phyloP scores from a whole-genome alignment of 1,140 invertebrate species.

The Rhagoletis zephyria region DNA sequence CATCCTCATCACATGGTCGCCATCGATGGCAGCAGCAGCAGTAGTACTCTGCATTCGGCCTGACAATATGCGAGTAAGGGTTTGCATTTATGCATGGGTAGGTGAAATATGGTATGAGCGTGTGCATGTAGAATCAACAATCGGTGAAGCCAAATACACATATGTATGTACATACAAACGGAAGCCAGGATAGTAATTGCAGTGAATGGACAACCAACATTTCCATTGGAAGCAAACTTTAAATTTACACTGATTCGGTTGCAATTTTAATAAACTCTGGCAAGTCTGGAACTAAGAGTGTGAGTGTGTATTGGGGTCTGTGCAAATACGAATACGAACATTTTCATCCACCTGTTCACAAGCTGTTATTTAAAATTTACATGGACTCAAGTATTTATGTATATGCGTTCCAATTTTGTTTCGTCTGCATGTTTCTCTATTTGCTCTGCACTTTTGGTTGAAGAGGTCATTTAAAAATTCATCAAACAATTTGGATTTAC shows the following conservation, averaged over 20 bases:
- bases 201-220: neutral
- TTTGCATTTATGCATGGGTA: neutral
- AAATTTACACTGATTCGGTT: neutral
- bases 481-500: too few relatives aligned
- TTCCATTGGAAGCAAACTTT: neutral
- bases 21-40: neutral
- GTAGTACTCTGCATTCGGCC: neutral
- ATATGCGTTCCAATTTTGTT: neutral
- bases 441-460: neutral
- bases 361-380: too few relatives aligned
- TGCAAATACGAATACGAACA: neutral
- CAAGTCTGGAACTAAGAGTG: neutral
- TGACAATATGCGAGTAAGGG: neutral
- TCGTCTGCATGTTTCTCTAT: neutral
- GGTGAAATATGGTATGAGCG: neutral
- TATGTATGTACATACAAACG: neutral
- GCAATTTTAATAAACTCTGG: neutral
- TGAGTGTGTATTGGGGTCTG: neutral
- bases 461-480: too few relatives aligned
- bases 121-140: neutral
- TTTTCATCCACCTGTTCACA: too few relatives aligned
- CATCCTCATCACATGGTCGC: neutral
- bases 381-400: too few relatives aligned
- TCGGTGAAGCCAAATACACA: neutral
- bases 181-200: constrained; percentile 21